Evolutionary conservation across 2,888 invertebrate species (phyloP), one percentile per base, ranked within the genome.

Genomic region (Strigamia crassipes): DNA sequence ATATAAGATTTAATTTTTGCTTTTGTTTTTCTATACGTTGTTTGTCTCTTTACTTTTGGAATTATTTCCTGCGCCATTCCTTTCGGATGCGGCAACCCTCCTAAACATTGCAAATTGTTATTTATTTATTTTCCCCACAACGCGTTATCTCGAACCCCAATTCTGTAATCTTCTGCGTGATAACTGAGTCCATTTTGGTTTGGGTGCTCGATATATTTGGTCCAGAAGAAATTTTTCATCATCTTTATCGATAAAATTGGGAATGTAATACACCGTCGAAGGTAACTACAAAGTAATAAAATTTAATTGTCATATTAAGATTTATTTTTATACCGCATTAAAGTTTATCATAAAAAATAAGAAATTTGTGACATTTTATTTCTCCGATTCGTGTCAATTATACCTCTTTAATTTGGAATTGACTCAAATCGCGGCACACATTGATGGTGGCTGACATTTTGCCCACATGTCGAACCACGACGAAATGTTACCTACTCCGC

Each of bases 181-280:
- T 61, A 99, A 90, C 86, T 94, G 94, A 1, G 96, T 96, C 99
- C 99, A 99, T 89, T 97, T 97, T 10, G 98, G 97, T 92, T 94
- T 86, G 0, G 99, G 98, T 12, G 93, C 92, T 56, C 90, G 89
- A 86, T 95, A 92, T 31, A 98, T 92, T 84, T 92, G 90, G 46
- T 91, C 90, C 78, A 96, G 86, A 83, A 99, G 91, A 31, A 90
- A 87, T 80, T 90, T 88, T 85, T 91, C 90, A 86, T 95, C 94
- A 61, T 90, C 91, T 84, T 89, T 88, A 1, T 92, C 92, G 85
- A 98, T 93, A 87, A 96, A 98, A 86, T 97, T 92, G 15, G 96
- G 93, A 88, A 97, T 91, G 88, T 97, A 98, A 87, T 91, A 92
- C 2, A 93, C 91, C 56, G 90, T 90, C n/a, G 90, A 87, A 46